Percentiles rank a stretch among this genome's conserved stretches.
These are phyloP conservation scores for Gryon sp. DNA, from an alignment of 1,140 invertebrate species.

Conservation along the genomic window DNA sequence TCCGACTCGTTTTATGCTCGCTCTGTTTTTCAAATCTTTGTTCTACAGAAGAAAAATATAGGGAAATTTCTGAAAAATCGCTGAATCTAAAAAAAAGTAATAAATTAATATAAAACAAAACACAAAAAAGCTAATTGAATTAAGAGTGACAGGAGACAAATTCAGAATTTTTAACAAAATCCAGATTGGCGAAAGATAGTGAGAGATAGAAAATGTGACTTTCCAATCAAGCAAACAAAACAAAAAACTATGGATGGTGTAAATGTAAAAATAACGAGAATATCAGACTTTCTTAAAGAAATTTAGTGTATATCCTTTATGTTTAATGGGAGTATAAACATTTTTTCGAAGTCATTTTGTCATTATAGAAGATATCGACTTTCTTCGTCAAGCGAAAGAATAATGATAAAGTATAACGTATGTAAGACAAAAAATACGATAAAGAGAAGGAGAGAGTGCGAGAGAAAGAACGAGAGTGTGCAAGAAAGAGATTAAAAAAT, in stretches of 20 bases:
- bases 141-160: constrained; percentile 25
- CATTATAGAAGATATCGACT: constrained; percentile 56
- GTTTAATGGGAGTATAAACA: constrained; percentile 30
- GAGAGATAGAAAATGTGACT: constrained; percentile 4
- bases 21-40: constrained; percentile 37
- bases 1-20: constrained; percentile 50
- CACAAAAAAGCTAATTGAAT: constrained; percentile 4
- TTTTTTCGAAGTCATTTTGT: constrained; percentile 53
- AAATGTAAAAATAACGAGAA: constrained; percentile 32
- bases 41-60: constrained; percentile 8
- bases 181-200: background rate
- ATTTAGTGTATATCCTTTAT: constrained; percentile 36
- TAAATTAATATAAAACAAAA: too few species aligned
- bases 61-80: constrained; percentile 35
- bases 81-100: constrained; percentile 35
- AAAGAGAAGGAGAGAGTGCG: constrained; percentile 11
- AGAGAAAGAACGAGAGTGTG: constrained; percentile 9
- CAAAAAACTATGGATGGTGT: constrained; percentile 11
- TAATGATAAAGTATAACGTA: constrained; percentile 20
- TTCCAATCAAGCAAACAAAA: too few species aligned
- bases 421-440: constrained; percentile 15
- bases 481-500: constrained; percentile 45
- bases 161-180: constrained; percentile 12
- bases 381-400: constrained; percentile 46
- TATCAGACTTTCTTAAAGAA: constrained; percentile 35